Conservation (phyloP, 2,113 vertebrate species). For the Malaclemys terrapin region DNA sequence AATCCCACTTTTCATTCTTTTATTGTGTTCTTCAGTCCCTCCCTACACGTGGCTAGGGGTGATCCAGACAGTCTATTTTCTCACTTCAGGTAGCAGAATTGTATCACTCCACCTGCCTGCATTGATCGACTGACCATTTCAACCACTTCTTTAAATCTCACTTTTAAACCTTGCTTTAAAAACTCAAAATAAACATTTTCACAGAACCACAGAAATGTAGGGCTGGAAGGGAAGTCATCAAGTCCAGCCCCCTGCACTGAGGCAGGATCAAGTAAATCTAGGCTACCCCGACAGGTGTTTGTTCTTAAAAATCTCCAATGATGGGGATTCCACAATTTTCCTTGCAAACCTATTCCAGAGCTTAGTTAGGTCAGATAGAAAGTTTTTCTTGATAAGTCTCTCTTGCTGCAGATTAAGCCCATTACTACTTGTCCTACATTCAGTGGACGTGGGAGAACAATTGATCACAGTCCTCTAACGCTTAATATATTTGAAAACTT, state of each 20-base stretch:
- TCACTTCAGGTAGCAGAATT: constrained; percentile 42
- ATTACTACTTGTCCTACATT: background rate
- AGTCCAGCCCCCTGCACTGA: background rate
- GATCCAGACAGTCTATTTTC: constrained; percentile 43
- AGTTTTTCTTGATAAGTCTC: background rate
- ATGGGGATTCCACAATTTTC: background rate
- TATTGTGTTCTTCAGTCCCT: constrained; percentile 12
- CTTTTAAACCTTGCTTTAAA: background rate
- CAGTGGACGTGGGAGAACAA: background rate
- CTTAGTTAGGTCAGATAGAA: background rate
- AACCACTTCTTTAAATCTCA: constrained; percentile 9
- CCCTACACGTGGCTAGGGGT: constrained; percentile 43
- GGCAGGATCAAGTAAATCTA: background rate
- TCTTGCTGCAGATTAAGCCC: background rate
- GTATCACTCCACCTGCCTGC: background rate
- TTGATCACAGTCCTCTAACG: background rate
- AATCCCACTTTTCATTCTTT: background rate
- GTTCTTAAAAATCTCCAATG: background rate
- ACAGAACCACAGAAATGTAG: background rate
- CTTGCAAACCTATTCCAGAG: background rate
- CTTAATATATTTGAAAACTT: background rate
- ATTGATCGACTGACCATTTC: constrained; percentile 12
- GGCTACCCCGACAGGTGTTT: background rate
- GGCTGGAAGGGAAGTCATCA: background rate
- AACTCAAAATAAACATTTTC: background rate